A percentile compares a stretch with the other conserved stretches of the same genome.
Evolutionary conservation across 1,140 invertebrate genomes (phyloP).

Genomic region (Formica exsecta): DNA sequence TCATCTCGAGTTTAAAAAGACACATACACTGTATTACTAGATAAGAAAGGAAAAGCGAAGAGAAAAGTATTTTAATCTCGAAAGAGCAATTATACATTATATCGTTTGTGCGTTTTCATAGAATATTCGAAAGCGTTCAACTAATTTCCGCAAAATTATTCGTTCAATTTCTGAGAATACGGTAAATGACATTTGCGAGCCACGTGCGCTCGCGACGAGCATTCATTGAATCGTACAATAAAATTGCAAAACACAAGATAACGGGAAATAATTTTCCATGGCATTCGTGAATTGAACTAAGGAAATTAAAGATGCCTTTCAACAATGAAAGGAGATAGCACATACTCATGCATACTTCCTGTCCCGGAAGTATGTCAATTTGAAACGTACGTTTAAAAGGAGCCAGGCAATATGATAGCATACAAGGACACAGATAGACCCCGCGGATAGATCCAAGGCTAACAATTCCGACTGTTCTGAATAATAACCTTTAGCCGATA

Average conservation of each 20-base stretch:
- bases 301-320: constrained; percentile 62
- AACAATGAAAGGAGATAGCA: constrained; percentile 58
- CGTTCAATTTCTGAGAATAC: background rate
- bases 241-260: constrained; percentile 33
- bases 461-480: background rate
- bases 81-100: background rate
- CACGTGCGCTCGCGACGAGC: background rate
- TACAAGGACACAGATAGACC: background rate
- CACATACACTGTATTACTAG: too few species aligned
- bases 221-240: constrained; percentile 2
- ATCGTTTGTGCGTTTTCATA: background rate
- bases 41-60: background rate
- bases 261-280: constrained; percentile 33
- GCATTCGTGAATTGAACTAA: constrained; percentile 9
- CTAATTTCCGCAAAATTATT: constrained; percentile 19
- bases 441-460: constrained; percentile 16
- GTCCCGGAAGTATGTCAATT: constrained; percentile 71
- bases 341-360: background rate
- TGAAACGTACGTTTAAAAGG: constrained; percentile 70
- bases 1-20: background rate
- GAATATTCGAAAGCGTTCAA: background rate
- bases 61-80: background rate
- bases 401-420: constrained; percentile 48
- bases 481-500: constrained; percentile 14
- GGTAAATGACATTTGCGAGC: background rate